These are phyloP conservation scores for Orthosia gothica DNA, from an alignment of 2,888 invertebrate species.

Conservation along the genomic window DNA sequence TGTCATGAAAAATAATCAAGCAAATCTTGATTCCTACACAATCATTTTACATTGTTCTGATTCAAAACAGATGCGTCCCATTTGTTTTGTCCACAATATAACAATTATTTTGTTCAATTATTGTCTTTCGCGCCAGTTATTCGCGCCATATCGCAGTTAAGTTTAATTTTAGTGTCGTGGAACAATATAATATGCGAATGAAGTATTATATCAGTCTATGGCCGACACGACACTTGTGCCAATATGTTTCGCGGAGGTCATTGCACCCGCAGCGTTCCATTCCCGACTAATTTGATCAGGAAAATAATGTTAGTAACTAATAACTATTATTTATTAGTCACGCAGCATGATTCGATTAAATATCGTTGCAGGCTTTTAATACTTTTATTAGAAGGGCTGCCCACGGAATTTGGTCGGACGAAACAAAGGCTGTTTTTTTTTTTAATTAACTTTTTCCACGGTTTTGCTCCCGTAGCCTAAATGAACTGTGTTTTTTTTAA, in stretches of 20 bases:
- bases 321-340: neutral
- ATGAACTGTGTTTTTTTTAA: too few relatives aligned
- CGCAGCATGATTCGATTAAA: neutral
- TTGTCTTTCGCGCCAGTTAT: slow-evolving; percentile 36
- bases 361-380: neutral
- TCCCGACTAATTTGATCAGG: slow-evolving; percentile 4
- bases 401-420: neutral
- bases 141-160: slow-evolving; percentile 18
- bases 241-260: slow-evolving; percentile 57
- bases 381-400: neutral
- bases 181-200: slow-evolving; percentile 42
- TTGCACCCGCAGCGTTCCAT: slow-evolving; percentile 46
- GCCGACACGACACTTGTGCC: slow-evolving; percentile 66
- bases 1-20: neutral
- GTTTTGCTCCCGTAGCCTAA: too few relatives aligned
- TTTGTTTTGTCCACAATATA: slow-evolving; percentile 41
- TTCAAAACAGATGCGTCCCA: slow-evolving; percentile 50
- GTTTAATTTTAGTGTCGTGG: slow-evolving; percentile 52
- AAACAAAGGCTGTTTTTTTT: neutral
- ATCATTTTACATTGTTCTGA: slow-evolving; percentile 20
- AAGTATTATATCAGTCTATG: slow-evolving; percentile 36
- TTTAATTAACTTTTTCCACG: too few relatives aligned
- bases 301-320: slow-evolving; percentile 19
- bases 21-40: neutral
- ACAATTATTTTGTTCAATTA: too few relatives aligned